Evolutionary conservation across 2,797 vertebrate genomes (phyloP).

Genomic region (Poecilia gillii): DNA sequence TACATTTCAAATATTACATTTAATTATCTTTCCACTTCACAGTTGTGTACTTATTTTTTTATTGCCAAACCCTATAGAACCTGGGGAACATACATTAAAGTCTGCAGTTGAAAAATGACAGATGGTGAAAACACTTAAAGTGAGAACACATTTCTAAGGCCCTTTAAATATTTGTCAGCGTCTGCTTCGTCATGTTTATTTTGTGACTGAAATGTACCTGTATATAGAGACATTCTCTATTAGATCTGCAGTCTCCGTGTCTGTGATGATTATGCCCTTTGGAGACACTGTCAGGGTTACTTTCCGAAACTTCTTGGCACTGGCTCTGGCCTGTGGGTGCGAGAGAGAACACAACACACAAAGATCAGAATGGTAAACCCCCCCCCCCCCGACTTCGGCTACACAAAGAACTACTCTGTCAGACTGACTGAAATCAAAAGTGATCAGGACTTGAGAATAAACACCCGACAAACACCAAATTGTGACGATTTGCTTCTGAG

Average conservation of each 20-base stretch:
- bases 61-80: neutral
- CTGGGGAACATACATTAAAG: neutral
- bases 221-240: conserved; percentile 92
- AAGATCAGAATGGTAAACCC: conserved; percentile 13
- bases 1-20: neutral
- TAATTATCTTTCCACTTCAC: neutral
- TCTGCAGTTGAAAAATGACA: neutral
- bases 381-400: neutral
- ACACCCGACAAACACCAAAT: conserved; percentile 10
- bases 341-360: conserved; percentile 3
- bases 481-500: conserved; percentile 6
- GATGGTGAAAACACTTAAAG: neutral
- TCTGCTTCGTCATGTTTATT: neutral
- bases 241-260: conserved; percentile 86
- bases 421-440: conserved; percentile 26
- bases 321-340: conserved; percentile 83
- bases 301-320: conserved; percentile 91
- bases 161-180: neutral
- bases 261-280: conserved; percentile 88
- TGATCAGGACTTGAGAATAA: conserved; percentile 22
- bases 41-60: neutral
- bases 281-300: conserved; percentile 90
- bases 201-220: conserved; percentile 77
- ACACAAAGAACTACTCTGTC: neutral
- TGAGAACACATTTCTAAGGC: neutral